These are phyloP conservation scores for Daktulosphaira vitifoliae DNA, from an alignment of 1,140 invertebrate genomes.

Conservation along the genomic window DNA sequence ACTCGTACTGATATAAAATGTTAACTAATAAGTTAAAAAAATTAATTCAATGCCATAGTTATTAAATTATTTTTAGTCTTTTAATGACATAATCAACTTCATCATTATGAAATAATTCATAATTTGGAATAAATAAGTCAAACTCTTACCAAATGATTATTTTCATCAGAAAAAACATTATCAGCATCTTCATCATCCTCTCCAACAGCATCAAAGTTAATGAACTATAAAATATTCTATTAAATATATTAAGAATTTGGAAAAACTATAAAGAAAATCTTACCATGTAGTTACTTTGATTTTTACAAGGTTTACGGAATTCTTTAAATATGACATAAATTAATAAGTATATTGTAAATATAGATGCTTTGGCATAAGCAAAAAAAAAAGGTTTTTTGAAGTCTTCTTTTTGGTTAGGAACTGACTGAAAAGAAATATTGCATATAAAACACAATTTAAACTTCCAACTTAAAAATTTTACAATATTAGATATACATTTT, in stretches of 20 bases:
- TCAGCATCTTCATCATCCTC: slow-evolving; percentile 4
- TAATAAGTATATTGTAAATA: slow-evolving; percentile 24
- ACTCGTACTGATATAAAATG: no score
- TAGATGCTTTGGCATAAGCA: slow-evolving; percentile 21
- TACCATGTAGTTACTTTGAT: slow-evolving; percentile 31
- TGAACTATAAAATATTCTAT: slow-evolving; percentile 20
- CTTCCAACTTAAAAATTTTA: no score
- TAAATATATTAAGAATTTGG: not conserved
- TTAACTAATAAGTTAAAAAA: no score
- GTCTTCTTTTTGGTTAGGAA: slow-evolving; percentile 22
- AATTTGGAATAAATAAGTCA: no score
- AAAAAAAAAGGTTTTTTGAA: slow-evolving; percentile 29
- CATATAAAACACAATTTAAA: not conserved
- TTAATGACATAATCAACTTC: no score
- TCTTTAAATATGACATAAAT: slow-evolving; percentile 22
- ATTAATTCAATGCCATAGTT: no score
- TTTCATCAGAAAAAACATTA: slow-evolving; percentile 25
- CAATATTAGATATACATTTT: no score
- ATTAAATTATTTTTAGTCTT: no score
- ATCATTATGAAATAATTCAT: no score
- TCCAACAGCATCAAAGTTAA: slow-evolving; percentile 16
- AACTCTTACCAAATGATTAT: slow-evolving; percentile 14
- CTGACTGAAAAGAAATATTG: slow-evolving; percentile 4
- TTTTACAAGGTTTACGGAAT: slow-evolving; percentile 15
- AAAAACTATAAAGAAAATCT: no score